Conservation (phyloP, 2,113 vertebrate genomes). For the Boulengeromyrus knoepffleri region DNA sequence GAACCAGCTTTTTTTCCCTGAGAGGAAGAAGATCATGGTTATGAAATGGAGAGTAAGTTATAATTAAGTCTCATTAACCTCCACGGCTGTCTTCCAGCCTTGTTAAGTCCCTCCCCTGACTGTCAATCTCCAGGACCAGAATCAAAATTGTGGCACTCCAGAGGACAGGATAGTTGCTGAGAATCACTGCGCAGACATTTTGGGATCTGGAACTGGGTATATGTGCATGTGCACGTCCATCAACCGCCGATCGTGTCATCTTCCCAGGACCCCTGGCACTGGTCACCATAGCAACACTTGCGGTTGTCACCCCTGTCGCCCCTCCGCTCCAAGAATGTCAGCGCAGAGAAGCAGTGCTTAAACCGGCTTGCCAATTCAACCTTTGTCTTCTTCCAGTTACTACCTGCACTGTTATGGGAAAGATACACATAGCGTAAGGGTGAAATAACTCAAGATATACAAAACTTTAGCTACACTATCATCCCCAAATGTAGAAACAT, state of each 20-base stretch:
- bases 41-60: not conserved
- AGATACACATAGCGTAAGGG: not conserved
- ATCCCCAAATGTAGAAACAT: not conserved
- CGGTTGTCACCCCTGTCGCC: not conserved
- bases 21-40: not conserved
- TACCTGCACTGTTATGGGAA: not conserved
- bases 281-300: not conserved
- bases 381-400: not conserved
- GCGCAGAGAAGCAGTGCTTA: not conserved
- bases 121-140: not conserved
- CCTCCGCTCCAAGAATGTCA: not conserved
- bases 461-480: not conserved
- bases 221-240: not conserved
- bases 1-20: not conserved
- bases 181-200: not conserved
- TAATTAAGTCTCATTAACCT: not conserved
- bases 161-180: not conserved
- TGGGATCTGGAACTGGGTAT: not conserved
- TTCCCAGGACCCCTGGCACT: not conserved
- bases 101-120: not conserved
- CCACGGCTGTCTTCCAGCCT: not conserved
- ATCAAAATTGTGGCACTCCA: not conserved
- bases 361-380: not conserved
- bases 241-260: not conserved
- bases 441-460: not conserved